Evolutionary conservation across 2,797 vertebrate genomes (phyloP).

Genomic region (Premnoplex brunnescens): DNA sequence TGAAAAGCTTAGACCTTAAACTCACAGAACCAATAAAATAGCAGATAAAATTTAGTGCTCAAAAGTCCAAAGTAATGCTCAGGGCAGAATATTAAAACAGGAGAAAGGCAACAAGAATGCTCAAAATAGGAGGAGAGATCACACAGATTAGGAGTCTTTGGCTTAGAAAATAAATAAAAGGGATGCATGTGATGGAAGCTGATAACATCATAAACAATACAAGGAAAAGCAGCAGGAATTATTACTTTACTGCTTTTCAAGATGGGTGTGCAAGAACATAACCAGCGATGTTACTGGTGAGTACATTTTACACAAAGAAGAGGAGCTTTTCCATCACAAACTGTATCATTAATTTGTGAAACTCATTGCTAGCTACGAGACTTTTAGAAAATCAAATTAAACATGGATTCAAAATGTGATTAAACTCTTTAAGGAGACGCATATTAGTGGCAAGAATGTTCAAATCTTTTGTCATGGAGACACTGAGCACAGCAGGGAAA

Average conservation of each 20-base stretch:
- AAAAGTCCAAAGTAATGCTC: neutral
- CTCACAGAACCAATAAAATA: neutral
- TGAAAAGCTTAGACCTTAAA: neutral
- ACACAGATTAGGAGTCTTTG: neutral
- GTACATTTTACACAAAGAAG: neutral
- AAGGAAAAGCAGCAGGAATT: neutral
- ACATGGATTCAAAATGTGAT: neutral
- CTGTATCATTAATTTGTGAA: neutral
- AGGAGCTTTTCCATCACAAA: neutral
- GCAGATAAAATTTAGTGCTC: neutral
- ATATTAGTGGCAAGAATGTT: neutral
- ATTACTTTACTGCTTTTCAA: neutral
- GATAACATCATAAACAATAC: neutral
- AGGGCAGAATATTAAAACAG: neutral
- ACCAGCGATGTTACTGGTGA: neutral
- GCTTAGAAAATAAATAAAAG: neutral
- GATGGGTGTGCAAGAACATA: neutral
- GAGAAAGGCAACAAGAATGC: neutral
- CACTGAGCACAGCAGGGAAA: neutral
- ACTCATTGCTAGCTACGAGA: neutral
- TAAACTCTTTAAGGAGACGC: neutral
- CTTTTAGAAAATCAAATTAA: neutral
- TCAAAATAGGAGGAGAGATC: neutral
- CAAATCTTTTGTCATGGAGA: neutral
- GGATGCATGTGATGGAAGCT: neutral